Evolutionary conservation across 2,888 invertebrate genomes (phyloP).

Genomic region (Shargacucullia verbasci): DNA sequence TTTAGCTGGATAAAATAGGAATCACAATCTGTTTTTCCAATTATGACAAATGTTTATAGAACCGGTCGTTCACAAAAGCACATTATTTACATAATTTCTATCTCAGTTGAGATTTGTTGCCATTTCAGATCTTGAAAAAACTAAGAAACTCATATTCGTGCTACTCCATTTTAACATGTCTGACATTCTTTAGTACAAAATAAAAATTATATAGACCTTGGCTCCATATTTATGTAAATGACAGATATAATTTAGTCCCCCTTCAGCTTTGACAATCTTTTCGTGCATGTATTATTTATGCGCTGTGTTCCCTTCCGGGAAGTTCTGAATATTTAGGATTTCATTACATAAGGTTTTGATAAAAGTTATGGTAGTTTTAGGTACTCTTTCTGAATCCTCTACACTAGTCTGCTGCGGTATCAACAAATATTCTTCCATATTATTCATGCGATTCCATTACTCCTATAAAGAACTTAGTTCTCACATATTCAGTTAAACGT

Average conservation of each 20-base stretch:
- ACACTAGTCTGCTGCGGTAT: too few species aligned
- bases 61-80: background rate
- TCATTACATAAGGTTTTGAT: conserved; percentile 1
- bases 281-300: background rate
- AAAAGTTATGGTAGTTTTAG: conserved; percentile 1
- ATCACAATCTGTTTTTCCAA: conserved; percentile 4
- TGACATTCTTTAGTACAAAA: too few species aligned
- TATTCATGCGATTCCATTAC: too few species aligned
- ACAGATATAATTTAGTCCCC: conserved; percentile 14
- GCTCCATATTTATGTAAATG: conserved; percentile 24
- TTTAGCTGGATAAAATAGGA: too few species aligned
- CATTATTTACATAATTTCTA: conserved; percentile 13
- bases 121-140: conserved; percentile 2
- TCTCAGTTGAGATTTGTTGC: conserved; percentile 8
- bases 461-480: too few species aligned
- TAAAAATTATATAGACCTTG: too few species aligned
- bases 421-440: too few species aligned
- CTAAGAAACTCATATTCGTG: background rate
- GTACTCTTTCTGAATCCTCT: too few species aligned
- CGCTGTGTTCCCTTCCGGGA: background rate
- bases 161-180: background rate
- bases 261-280: conserved; percentile 1
- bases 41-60: conserved; percentile 4
- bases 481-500: too few species aligned
- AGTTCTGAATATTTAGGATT: background rate